Conservation (phyloP, 2,888 invertebrate species). For the Orthosia gothica region DNA sequence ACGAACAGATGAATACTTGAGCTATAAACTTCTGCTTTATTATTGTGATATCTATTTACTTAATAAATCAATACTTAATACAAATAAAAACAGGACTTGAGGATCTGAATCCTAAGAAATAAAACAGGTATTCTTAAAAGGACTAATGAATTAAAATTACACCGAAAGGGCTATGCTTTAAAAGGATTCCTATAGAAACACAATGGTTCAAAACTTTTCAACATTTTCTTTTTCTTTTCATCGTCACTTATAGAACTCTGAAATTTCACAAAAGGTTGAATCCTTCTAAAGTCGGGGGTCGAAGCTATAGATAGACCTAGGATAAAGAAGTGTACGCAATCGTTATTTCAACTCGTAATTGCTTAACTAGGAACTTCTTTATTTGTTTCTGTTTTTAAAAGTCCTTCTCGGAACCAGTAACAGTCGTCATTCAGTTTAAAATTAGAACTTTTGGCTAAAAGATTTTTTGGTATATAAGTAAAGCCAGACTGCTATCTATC, state of each 20-base stretch:
- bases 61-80: neutral
- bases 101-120: neutral
- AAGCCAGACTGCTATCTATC: neutral
- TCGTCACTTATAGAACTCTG: conserved; percentile 4
- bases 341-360: conserved; percentile 20
- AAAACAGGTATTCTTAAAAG: neutral
- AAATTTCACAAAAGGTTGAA: conserved; percentile 31
- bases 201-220: neutral
- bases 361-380: conserved; percentile 15
- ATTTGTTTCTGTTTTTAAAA: conserved; percentile 10
- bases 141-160: conserved; percentile 8
- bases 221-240: conserved; percentile 12
- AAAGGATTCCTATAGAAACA: conserved; percentile 21
- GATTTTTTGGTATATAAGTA: neutral
- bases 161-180: neutral
- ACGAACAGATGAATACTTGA: too few relatives aligned
- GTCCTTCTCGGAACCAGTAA: neutral
- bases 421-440: neutral
- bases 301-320: conserved; percentile 27
- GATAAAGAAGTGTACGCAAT: conserved; percentile 42
- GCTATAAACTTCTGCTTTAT: too few relatives aligned
- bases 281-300: conserved; percentile 28
- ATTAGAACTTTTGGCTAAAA: neutral
- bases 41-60: too few relatives aligned
- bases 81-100: neutral